A percentile compares a stretch with the other conserved stretches of the same genome.
These are phyloP conservation scores for Apis florea DNA, from an alignment of 1,140 invertebrate genomes.

Conservation along the genomic window DNA sequence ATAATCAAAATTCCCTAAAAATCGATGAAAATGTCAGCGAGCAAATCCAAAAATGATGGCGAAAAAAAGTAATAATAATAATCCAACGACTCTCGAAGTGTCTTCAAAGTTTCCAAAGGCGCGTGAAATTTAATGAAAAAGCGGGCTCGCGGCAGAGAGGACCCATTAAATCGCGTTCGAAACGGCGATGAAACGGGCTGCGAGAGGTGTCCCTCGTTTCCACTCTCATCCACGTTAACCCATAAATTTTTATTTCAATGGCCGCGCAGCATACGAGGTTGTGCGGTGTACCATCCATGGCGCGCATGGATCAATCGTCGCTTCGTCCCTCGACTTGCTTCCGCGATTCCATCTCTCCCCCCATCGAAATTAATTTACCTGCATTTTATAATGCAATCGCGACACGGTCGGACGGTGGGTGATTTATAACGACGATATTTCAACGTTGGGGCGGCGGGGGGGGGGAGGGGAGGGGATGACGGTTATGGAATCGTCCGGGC, in stretches of 20 bases:
- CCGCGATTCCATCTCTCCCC: not conserved
- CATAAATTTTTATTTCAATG: slow-evolving; percentile 69
- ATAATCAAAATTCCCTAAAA: no score
- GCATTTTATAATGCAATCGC: slow-evolving; percentile 75
- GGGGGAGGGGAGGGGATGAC: not conserved
- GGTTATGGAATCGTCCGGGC: slow-evolving; percentile 13
- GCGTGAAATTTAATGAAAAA: slow-evolving; percentile 40
- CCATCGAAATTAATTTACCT: slow-evolving; percentile 74
- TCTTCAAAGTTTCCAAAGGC: not conserved
- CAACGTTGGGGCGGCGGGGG: no score
- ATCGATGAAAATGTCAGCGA: no score
- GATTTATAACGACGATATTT: slow-evolving; percentile 73
- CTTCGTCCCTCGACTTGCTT: not conserved
- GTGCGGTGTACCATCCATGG: not conserved
- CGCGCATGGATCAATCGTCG: slow-evolving; percentile 49
- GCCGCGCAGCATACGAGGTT: slow-evolving; percentile 4
- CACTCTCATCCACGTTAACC: not conserved
- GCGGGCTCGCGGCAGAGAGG: not conserved
- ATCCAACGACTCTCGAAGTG: slow-evolving; percentile 1
- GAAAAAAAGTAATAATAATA: not conserved
- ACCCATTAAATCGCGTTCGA: slow-evolving; percentile 45
- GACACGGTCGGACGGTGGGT: slow-evolving; percentile 45
- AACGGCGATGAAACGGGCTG: not conserved
- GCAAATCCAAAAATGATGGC: no score
- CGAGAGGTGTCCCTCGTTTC: slow-evolving; percentile 2